Evolutionary conservation across 2,113 vertebrate species (phyloP).

Genomic region (Limanda limanda): DNA sequence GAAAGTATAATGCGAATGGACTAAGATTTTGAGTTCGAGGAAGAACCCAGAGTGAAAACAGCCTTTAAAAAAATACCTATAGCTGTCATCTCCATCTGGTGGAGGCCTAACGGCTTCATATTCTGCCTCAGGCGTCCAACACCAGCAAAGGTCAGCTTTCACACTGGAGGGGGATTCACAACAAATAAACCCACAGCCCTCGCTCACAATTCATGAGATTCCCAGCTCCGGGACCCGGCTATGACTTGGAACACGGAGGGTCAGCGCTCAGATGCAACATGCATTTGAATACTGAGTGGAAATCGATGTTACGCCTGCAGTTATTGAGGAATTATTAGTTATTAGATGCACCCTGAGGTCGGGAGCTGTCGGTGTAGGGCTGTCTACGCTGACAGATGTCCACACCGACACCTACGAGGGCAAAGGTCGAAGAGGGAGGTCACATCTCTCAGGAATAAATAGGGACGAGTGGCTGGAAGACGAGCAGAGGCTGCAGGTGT

Average conservation of each 20-base stretch:
- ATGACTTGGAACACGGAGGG: constrained; percentile 10
- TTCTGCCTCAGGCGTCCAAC: constrained; percentile 5
- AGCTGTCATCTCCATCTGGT: background rate
- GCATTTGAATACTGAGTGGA: constrained; percentile 26
- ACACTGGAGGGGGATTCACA: constrained; percentile 2
- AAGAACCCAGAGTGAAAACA: background rate
- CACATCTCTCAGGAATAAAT: constrained; percentile 16
- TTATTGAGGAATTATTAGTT: constrained; percentile 30
- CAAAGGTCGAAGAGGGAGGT: constrained; percentile 25
- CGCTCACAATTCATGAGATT: constrained; percentile 28
- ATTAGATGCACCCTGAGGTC: constrained; percentile 18
- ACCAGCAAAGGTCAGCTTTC: constrained; percentile 25
- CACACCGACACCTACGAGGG: constrained; percentile 15
- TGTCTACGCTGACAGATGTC: constrained; percentile 8
- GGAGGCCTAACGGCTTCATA: background rate
- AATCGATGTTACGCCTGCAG: constrained; percentile 33
- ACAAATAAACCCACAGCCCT: constrained; percentile 34
- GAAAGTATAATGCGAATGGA: background rate
- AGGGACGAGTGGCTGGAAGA: background rate
- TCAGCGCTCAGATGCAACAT: constrained; percentile 21
- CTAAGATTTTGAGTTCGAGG: background rate
- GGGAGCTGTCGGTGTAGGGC: constrained; percentile 7
- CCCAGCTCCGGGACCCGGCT: background rate
- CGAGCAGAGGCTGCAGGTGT: background rate
- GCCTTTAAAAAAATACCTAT: background rate